Conservation (phyloP, 2,888 invertebrate species). For the Dendrolimus houi region DNA sequence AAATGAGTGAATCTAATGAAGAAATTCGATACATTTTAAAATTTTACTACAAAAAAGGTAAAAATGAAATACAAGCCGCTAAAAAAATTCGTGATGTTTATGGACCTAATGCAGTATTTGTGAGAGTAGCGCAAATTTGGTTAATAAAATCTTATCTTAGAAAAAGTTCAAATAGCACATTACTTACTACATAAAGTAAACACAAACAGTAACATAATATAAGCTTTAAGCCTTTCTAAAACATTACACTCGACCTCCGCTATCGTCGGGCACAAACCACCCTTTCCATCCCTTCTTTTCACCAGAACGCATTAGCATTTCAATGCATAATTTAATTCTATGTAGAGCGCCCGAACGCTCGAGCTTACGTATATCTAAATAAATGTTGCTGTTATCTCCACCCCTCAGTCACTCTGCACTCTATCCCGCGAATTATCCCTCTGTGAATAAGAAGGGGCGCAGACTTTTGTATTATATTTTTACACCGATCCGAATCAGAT, state of each 20-base stretch:
- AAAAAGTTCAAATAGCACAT: no score
- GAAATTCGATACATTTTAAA: no score
- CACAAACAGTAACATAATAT: background rate
- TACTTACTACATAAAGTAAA: no score
- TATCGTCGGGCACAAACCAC: slow-evolving; percentile 11
- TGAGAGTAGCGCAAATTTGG: no score
- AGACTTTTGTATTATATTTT: slow-evolving; percentile 23
- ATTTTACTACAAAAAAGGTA: no score
- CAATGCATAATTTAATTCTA: slow-evolving; percentile 68
- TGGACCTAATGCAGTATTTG: no score
- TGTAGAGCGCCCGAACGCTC: slow-evolving; percentile 18
- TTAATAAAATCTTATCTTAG: no score
- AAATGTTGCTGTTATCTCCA: slow-evolving; percentile 58
- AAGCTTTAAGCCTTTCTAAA: background rate
- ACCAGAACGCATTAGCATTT: slow-evolving; percentile 57
- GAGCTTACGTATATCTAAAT: slow-evolving; percentile 28
- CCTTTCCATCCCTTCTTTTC: slow-evolving; percentile 15
- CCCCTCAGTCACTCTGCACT: slow-evolving; percentile 61
- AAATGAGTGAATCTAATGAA: no score
- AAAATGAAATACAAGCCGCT: no score
- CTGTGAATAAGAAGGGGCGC: slow-evolving; percentile 34
- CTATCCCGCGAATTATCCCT: slow-evolving; percentile 60
- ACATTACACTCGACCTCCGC: slow-evolving; percentile 11
- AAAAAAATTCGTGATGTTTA: no score
- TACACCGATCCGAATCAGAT: no score